Base-by-base conservation (phyloP, 2,888 invertebrate genomes). In the Drepanosiphum platanoidis region DNA sequence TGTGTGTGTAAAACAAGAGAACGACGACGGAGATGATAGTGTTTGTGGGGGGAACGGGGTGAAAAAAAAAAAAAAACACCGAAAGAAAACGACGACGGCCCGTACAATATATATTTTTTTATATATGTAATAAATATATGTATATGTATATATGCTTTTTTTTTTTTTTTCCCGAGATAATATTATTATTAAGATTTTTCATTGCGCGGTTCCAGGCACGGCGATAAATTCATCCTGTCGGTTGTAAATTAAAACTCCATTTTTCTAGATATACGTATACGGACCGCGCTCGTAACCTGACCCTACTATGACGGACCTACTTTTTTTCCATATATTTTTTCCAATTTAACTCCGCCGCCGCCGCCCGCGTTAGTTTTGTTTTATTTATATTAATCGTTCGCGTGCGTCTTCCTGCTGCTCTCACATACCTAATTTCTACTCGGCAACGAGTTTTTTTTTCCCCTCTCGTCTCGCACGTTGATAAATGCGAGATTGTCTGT, bases 141-240 rank as follows among this genome's bases (percentile, higher is more conserved):
- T 22, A 8, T 22, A 5, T n/a, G 22, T 2, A 42, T 8, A 13
- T 42, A 27, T 22, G 39, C 68, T 15, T 34, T 13, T 80, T 32
- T 70, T 52, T 58, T 52, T 34, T 52, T 52, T 52, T 58, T 52
- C 34, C 18, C 32, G n/a, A 81, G 71, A 71, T 75, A 77, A 84
- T 84, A 77, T 77, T 84, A 64, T 74, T 83, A 84, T 84, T 84
- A 84, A 84, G 84, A 84, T 84, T 84, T 81, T 84, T 84, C 68
- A 52, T 84, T 46, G 74, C 72, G 64, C 83, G 46, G 82, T 72
- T 82, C 82, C 71, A n/a, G 61, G 32, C 82, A 32, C 46, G 52
- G 39, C 84, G 77, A 84, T 84, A 84, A 84, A 84, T 84, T 77
- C 75, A 84, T 77, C 77, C 84, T 84, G 84, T 84, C 84, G 75